A percentile compares a stretch with the other conserved stretches of the same genome.
phyloP scores from a whole-genome alignment of 2,888 invertebrate genomes.

The Microdon myrmicae region DNA sequence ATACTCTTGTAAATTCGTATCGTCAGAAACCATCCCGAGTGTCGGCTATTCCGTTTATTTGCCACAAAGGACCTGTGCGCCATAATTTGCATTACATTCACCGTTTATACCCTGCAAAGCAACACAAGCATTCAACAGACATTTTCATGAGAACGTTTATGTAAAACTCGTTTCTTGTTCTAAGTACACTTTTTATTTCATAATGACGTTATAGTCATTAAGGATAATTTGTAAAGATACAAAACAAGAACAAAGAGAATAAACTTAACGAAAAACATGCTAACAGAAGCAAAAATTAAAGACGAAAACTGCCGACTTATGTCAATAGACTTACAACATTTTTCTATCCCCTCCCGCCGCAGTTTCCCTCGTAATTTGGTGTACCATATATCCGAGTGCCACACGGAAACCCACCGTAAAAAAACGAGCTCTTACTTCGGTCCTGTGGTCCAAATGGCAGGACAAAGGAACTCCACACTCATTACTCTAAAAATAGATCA shows the following conservation, averaged over 20 bases:
- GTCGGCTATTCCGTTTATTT: too few species aligned
- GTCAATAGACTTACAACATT: slow-evolving; percentile 6
- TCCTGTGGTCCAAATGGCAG: slow-evolving; percentile 1
- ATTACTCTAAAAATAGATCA: slow-evolving; percentile 27
- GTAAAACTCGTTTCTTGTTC: neutral
- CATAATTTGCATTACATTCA: too few species aligned
- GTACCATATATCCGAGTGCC: too few species aligned
- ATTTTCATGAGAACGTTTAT: slow-evolving; percentile 5
- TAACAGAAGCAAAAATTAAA: too few species aligned
- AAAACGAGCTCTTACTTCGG: too few species aligned
- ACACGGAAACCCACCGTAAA: too few species aligned
- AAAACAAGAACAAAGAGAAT: slow-evolving; percentile 2
- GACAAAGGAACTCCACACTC: slow-evolving; percentile 18
- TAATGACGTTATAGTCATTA: slow-evolving; percentile 48
- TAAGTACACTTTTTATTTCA: slow-evolving; percentile 17
- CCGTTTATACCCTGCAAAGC: slow-evolving; percentile 1
- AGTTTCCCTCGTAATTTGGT: too few species aligned
- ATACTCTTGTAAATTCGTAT: too few species aligned
- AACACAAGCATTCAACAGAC: slow-evolving; percentile 18
- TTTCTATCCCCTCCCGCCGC: neutral
- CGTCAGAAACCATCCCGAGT: too few species aligned
- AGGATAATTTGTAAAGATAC: slow-evolving; percentile 18
- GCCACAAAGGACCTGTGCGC: too few species aligned
- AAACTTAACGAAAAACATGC: slow-evolving; percentile 7
- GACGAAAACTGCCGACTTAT: slow-evolving; percentile 35